These are phyloP conservation scores for Orius insidiosus DNA, from an alignment of 1,140 invertebrate species.

Conservation along the genomic window DNA sequence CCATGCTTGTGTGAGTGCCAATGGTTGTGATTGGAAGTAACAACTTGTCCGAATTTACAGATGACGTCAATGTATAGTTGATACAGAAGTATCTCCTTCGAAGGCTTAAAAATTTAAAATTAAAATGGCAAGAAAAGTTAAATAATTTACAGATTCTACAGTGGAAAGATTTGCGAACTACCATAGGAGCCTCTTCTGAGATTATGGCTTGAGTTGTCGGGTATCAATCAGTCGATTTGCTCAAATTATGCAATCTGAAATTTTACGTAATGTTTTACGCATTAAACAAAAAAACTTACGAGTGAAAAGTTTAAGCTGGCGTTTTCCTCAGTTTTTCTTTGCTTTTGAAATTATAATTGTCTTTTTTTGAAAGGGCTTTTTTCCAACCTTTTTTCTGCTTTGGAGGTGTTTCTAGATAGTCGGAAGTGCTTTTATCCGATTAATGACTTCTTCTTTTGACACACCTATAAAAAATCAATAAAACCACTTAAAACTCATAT, in stretches of 20 bases:
- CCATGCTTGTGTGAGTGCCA: no score
- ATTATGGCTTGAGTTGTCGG: neutral
- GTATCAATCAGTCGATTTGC: neutral
- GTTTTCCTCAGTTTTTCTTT: neutral
- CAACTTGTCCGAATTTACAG: no score
- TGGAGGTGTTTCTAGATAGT: conserved; percentile 3
- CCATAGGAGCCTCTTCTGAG: conserved; percentile 1
- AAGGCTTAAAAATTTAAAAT: no score
- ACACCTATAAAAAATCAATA: conserved; percentile 10
- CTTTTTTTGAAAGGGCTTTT: conserved; percentile 5
- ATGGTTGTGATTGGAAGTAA: no score
- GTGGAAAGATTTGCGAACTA: conserved; percentile 2
- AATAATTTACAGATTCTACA: neutral
- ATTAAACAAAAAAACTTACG: no score
- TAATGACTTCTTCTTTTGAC: conserved; percentile 5
- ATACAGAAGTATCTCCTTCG: no score
- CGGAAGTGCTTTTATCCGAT: conserved; percentile 9
- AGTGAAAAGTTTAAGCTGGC: neutral
- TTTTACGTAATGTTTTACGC: neutral
- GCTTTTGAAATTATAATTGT: neutral
- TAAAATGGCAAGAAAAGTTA: no score
- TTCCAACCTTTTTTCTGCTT: conserved; percentile 10
- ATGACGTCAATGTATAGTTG: no score
- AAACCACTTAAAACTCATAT: neutral
- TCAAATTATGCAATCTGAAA: neutral